Evolutionary conservation across 2,113 vertebrate species (phyloP).

Genomic region (Onychorhynchus coronatus): DNA sequence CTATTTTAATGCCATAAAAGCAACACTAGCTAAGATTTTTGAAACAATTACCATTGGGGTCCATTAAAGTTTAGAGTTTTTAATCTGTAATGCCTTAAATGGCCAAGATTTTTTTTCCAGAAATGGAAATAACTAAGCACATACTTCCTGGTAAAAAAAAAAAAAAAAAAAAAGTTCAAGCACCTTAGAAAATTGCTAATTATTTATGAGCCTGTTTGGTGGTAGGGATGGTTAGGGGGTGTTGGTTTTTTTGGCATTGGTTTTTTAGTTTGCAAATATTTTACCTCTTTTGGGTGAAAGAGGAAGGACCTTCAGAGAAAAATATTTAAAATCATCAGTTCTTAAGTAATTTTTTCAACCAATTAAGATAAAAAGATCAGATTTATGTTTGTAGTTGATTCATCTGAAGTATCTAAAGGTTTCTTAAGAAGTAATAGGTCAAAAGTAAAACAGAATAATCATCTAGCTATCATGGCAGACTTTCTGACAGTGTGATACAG

Average conservation of each 20-base stretch:
- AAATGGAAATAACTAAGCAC: neutral
- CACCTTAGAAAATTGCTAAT: neutral
- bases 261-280: neutral
- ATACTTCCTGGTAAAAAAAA: rapidly evolving
- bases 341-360: no score
- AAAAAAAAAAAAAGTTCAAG: neutral
- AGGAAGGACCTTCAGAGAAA: neutral
- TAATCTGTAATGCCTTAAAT: neutral
- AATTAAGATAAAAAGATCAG: neutral
- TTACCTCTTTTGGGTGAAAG: neutral
- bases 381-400: neutral
- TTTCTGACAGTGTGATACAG: neutral
- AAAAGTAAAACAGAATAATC: neutral
- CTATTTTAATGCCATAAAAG: neutral
- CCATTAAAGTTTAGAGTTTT: rapidly evolving
- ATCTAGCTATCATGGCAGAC: neutral
- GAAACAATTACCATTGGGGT: neutral
- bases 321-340: neutral
- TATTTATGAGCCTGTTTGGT: neutral
- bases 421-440: neutral
- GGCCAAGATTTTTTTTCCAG: neutral
- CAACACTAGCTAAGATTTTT: neutral
- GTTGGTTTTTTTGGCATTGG: neutral
- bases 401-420: neutral
- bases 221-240: neutral